Conservation (phyloP, 1,140 invertebrate genomes). For the Diplogasteroides magnus region DNA sequence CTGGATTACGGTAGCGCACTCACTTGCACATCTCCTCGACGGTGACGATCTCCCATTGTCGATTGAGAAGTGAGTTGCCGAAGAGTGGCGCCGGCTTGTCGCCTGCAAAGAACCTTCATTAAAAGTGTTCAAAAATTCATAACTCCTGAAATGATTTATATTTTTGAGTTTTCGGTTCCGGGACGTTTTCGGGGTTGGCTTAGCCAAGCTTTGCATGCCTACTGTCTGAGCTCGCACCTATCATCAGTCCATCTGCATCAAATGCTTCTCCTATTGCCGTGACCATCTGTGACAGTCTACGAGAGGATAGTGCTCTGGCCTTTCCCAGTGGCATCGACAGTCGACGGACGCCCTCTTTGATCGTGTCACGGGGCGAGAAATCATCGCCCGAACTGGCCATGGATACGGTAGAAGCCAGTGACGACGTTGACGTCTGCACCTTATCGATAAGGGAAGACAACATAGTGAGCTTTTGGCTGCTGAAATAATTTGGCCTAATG, state of each 20-base stretch:
- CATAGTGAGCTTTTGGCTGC: neutral
- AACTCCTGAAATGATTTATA: neutral
- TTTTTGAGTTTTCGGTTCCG: no score
- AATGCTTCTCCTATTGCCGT: conserved; percentile 33
- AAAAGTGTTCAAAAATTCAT: neutral
- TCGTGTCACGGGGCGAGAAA: neutral
- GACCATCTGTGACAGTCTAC: conserved; percentile 33
- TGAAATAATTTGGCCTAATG: neutral
- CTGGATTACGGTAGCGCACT: neutral
- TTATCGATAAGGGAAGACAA: conserved; percentile 19
- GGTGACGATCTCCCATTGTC: conserved; percentile 58
- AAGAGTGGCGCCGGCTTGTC: conserved; percentile 26
- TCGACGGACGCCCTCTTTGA: conserved; percentile 27
- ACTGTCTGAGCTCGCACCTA: neutral
- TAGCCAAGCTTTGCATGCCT: no score
- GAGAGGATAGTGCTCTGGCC: conserved; percentile 22
- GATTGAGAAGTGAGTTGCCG: conserved; percentile 34
- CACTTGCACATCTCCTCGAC: conserved; percentile 55
- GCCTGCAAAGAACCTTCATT: conserved; percentile 21
- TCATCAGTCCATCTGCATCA: conserved; percentile 22
- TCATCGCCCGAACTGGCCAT: conserved; percentile 13
- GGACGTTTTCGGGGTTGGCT: no score
- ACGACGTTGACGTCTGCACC: conserved; percentile 27
- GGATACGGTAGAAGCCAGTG: conserved; percentile 19
- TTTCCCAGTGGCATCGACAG: conserved; percentile 37